Evolutionary conservation across 2,797 vertebrate species (phyloP).

Genomic region (Moxostoma hubbsi): DNA sequence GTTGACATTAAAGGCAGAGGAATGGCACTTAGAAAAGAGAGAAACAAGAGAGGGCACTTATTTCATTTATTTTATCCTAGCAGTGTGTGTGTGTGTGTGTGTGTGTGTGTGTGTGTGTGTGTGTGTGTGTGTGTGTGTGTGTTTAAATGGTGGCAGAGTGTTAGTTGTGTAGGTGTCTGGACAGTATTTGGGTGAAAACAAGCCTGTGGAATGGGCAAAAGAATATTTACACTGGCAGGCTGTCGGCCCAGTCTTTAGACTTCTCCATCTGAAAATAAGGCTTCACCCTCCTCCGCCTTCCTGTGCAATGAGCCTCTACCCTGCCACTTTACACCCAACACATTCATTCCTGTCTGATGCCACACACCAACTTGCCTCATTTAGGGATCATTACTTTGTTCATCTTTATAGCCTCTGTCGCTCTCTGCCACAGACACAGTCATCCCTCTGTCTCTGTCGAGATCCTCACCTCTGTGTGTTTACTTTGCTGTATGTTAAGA

Average conservation of each 20-base stretch:
- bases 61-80: neutral
- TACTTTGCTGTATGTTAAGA: constrained; percentile 20
- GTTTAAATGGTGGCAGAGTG: constrained; percentile 40
- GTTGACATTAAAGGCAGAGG: neutral
- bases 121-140: too few relatives aligned
- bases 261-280: constrained; percentile 54
- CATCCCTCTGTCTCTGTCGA: neutral
- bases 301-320: constrained; percentile 17
- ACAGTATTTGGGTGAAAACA: constrained; percentile 19
- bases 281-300: constrained; percentile 22
- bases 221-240: constrained; percentile 66
- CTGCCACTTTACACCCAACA: constrained; percentile 24
- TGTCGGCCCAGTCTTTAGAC: constrained; percentile 53
- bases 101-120: too few relatives aligned
- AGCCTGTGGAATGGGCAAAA: constrained; percentile 21
- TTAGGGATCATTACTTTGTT: neutral
- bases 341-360: constrained; percentile 15
- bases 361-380: neutral
- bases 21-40: neutral
- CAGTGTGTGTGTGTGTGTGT: constrained; percentile 6
- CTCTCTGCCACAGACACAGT: neutral
- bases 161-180: constrained; percentile 25
- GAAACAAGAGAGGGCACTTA: neutral
- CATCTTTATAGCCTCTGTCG: constrained; percentile 18
- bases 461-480: constrained; percentile 6